Conservation (phyloP, 2,888 invertebrate genomes). For the Habroteleia sp. region DNA sequence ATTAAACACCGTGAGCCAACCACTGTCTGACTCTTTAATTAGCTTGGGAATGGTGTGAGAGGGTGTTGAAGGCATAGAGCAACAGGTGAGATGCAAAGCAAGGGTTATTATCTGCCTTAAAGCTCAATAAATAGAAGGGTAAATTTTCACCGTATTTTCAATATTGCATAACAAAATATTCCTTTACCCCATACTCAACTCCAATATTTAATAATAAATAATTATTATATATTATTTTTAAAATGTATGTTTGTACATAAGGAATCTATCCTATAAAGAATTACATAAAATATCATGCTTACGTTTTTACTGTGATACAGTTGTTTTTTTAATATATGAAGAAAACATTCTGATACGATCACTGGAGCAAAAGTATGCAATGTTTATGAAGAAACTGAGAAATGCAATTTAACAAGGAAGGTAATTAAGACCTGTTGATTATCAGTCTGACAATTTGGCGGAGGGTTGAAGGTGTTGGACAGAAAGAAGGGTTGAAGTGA, state of each 20-base stretch:
- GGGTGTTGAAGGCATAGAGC: conserved; percentile 77
- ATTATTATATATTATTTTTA: too few species aligned
- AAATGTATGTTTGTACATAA: too few species aligned
- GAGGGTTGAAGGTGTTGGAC: conserved; percentile 67
- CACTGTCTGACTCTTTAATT: conserved; percentile 79
- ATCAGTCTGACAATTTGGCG: conserved; percentile 60
- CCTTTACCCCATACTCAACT: too few species aligned
- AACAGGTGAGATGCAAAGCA: conserved; percentile 81
- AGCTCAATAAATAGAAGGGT: conserved; percentile 66
- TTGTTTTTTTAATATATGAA: too few species aligned
- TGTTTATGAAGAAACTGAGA: too few species aligned
- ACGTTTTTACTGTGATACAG: too few species aligned
- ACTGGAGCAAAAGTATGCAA: too few species aligned
- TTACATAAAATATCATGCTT: too few species aligned
- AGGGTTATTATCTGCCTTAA: conserved; percentile 78
- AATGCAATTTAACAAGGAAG: conserved; percentile 53
- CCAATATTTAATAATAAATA: too few species aligned
- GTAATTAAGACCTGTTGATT: conserved; percentile 79
- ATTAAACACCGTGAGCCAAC: conserved; percentile 78
- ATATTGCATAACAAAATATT: neutral
- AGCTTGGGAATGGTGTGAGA: conserved; percentile 73
- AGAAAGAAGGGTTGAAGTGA: conserved; percentile 75
- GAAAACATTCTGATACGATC: too few species aligned
- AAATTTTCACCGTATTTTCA: conserved; percentile 35
- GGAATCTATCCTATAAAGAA: too few species aligned